Conservation (phyloP, 2,888 invertebrate genomes). For the Eristalis pertinax region DNA sequence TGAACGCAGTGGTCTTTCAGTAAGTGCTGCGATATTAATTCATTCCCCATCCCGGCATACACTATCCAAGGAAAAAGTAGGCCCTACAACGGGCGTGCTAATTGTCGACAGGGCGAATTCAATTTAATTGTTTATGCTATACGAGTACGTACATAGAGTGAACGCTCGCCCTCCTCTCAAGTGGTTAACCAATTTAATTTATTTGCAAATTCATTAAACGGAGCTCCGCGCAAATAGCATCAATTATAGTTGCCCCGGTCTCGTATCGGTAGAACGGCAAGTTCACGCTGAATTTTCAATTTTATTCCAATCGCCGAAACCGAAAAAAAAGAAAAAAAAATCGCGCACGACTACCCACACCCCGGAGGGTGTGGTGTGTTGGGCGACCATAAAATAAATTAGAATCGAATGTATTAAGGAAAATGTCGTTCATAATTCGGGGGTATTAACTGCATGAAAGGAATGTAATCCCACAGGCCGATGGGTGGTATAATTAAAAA, state of each 20-base stretch:
- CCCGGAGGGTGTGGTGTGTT: background rate
- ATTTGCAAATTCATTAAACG: conserved; percentile 67
- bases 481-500: conserved; percentile 63
- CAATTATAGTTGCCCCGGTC: conserved; percentile 45
- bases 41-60: background rate
- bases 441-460: conserved; percentile 62
- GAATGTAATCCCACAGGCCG: conserved; percentile 46
- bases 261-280: conserved; percentile 24
- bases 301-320: conserved; percentile 11
- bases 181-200: conserved; percentile 68
- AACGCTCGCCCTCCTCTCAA: conserved; percentile 11
- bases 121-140: conserved; percentile 52
- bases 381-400: conserved; percentile 56
- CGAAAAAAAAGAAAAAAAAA: background rate
- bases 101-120: conserved; percentile 47
- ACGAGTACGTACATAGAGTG: conserved; percentile 1
- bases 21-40: conserved; percentile 43
- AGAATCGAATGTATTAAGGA: conserved; percentile 53
- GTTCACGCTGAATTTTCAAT: conserved; percentile 65
- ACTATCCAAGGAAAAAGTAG: background rate
- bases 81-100: conserved; percentile 49
- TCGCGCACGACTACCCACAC: background rate
- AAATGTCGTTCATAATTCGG: conserved; percentile 53
- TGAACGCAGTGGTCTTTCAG: conserved; percentile 7
- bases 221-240: conserved; percentile 45